Conservation (phyloP, 2,797 vertebrate genomes). For the Channa striata region DNA sequence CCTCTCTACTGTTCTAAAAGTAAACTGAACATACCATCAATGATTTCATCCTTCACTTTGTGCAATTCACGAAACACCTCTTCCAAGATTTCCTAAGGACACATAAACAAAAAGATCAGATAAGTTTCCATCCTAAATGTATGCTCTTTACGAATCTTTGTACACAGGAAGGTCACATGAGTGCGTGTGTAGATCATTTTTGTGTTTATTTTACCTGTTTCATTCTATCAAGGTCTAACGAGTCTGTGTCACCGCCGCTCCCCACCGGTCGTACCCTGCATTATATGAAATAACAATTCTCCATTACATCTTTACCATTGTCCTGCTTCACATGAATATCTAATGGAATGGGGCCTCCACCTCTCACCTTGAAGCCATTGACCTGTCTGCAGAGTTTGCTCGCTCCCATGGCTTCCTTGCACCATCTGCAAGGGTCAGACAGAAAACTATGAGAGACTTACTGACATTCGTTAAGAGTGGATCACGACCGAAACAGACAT, state of each 20-base stretch:
- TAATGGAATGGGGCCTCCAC: not conserved
- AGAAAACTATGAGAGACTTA: not conserved
- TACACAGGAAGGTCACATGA: not conserved
- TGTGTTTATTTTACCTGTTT: constrained; percentile 89
- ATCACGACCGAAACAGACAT: not conserved
- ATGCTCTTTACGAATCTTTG: not conserved
- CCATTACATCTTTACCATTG: not conserved
- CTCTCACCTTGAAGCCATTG: constrained; percentile 93
- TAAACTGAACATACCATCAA: constrained; percentile 89
- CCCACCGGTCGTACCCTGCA: constrained; percentile 93
- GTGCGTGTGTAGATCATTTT: not conserved
- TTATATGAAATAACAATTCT: constrained; percentile 20
- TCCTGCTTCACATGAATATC: not conserved
- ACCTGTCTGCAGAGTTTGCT: constrained; percentile 96
- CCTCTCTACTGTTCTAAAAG: not conserved
- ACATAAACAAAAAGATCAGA: constrained; percentile 7
- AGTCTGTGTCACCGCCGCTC: constrained; percentile 90
- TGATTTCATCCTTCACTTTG: constrained; percentile 99
- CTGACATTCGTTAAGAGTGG: not conserved
- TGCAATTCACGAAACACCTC: constrained; percentile 98
- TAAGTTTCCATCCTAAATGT: not conserved
- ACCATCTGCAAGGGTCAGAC: constrained; percentile 82
- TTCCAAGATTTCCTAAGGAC: constrained; percentile 95
- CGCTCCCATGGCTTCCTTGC: constrained; percentile 97
- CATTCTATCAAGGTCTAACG: constrained; percentile 97